Conservation (phyloP, 2,113 vertebrate genomes). For the Hyaena hyaena region DNA sequence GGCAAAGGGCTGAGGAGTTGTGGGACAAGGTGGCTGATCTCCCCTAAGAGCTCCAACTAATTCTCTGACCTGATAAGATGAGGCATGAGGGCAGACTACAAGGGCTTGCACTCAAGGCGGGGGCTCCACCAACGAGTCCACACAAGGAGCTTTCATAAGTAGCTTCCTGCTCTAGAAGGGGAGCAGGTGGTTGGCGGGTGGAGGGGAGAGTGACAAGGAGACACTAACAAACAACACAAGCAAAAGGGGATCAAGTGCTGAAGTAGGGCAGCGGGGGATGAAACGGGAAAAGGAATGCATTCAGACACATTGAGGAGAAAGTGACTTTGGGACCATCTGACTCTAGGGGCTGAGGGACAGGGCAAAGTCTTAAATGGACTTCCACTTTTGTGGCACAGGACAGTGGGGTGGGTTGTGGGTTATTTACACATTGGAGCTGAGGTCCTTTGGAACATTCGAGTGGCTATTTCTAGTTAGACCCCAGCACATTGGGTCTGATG, state of each 20-base stretch:
- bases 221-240: constrained; percentile 52
- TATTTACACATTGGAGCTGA: rapidly evolving
- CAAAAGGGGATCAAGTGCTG: constrained; percentile 63
- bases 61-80: not conserved
- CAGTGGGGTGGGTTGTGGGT: not conserved
- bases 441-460: not conserved
- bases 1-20: not conserved
- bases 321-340: not conserved
- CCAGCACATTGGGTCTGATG: rapidly evolving
- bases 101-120: not conserved
- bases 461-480: not conserved
- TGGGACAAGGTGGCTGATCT: not conserved
- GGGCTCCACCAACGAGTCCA: not conserved
- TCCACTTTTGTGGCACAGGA: not conserved
- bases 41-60: not conserved
- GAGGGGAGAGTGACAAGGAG: not conserved
- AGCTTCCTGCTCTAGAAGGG: not conserved
- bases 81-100: not conserved
- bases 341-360: not conserved
- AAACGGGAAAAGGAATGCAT: not conserved
- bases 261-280: not conserved
- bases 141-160: not conserved
- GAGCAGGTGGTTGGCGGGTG: too few species aligned
- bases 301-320: not conserved
- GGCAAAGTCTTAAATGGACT: not conserved